These are phyloP conservation scores for Cheilosia vernalis DNA, from an alignment of 2,888 invertebrate species.

Conservation along the genomic window DNA sequence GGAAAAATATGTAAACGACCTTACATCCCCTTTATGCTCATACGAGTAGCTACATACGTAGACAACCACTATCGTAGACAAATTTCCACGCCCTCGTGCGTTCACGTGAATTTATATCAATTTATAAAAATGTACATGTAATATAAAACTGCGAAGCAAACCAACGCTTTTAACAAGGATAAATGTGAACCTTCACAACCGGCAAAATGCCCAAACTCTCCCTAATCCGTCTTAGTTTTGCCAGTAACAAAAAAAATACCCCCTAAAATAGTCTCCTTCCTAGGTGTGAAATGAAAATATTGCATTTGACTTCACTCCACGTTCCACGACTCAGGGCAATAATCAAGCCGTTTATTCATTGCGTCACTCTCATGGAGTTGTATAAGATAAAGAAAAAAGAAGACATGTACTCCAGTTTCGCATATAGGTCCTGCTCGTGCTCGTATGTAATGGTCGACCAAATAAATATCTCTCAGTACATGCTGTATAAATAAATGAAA, in stretches of 20 bases:
- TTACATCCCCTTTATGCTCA: no score
- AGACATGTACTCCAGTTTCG: conserved; percentile 7
- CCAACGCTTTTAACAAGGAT: conserved; percentile 49
- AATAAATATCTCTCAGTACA: conserved; percentile 26
- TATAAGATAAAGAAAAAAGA: background rate
- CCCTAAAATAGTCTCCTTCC: conserved; percentile 33
- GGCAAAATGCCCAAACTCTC: background rate
- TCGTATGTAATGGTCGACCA: conserved; percentile 18
- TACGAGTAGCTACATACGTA: no score
- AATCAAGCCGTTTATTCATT: conserved; percentile 53
- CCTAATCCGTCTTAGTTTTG: conserved; percentile 54
- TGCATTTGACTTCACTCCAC: background rate
- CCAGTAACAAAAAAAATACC: conserved; percentile 7
- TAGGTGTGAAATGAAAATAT: conserved; percentile 2
- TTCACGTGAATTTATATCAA: conserved; percentile 55
- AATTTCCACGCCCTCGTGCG: conserved; percentile 15
- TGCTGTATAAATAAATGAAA: conserved; percentile 69
- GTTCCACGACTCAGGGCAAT: conserved; percentile 29
- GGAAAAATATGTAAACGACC: conserved; percentile 9
- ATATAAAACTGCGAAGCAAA: conserved; percentile 33
- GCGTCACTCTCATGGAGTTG: conserved; percentile 45
- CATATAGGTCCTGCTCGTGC: background rate
- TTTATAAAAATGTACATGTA: conserved; percentile 20
- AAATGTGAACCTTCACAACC: conserved; percentile 44
- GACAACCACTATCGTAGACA: background rate